These are phyloP conservation scores for Ceuthmochares aereus DNA, from an alignment of 2,113 vertebrate genomes.

Conservation along the genomic window DNA sequence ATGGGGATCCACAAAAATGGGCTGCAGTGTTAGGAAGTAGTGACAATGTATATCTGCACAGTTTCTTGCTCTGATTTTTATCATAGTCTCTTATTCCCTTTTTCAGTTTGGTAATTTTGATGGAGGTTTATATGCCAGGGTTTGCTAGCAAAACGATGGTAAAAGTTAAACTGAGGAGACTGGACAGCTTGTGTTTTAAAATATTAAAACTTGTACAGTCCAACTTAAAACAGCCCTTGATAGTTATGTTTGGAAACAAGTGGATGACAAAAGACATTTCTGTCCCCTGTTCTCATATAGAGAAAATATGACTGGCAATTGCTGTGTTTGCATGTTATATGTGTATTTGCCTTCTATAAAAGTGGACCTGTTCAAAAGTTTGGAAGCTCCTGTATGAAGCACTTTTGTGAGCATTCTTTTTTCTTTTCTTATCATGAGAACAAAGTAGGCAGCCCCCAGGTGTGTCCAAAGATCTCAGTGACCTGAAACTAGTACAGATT, in stretches of 20 bases:
- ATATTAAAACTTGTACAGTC: background rate
- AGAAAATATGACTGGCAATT: background rate
- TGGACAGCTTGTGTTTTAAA: background rate
- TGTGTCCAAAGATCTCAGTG: constrained; percentile 63
- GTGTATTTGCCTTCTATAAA: background rate
- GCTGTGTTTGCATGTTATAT: background rate
- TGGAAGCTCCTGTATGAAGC: background rate
- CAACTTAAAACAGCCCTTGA: background rate
- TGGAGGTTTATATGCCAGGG: background rate
- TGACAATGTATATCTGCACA: background rate
- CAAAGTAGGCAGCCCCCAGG: constrained; percentile 6
- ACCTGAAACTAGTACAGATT: constrained; percentile 58
- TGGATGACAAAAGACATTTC: background rate
- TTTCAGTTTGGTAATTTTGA: background rate
- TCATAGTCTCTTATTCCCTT: background rate
- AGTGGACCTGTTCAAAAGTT: background rate
- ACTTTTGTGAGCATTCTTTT: background rate
- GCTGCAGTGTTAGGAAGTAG: background rate
- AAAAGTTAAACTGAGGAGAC: background rate
- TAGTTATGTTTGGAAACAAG: background rate
- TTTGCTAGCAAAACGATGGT: background rate
- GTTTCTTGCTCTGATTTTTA: background rate
- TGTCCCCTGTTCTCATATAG: background rate
- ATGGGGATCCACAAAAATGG: background rate
- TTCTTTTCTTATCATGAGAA: background rate